Evolutionary conservation across 2,888 invertebrate species (phyloP).

Genomic region (Taphrorychus bicolor): DNA sequence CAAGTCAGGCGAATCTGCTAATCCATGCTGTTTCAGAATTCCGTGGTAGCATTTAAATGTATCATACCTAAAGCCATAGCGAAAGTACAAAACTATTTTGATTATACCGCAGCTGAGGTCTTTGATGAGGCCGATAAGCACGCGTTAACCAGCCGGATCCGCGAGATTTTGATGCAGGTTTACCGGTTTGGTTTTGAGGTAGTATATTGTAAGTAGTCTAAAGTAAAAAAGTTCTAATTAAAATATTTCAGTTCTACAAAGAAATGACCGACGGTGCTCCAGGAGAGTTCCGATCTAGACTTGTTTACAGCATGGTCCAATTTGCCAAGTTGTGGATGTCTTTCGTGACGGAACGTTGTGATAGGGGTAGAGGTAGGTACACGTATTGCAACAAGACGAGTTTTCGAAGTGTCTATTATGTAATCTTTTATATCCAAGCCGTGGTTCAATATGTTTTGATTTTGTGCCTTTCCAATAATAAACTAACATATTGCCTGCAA

Average conservation of each 20-base stretch:
- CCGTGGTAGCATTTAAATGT: conserved; percentile 65
- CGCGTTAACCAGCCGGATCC: conserved; percentile 69
- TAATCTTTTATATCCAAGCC: too few species aligned
- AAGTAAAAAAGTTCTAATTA: not conserved
- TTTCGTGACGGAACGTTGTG: conserved; percentile 85
- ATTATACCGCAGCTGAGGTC: conserved; percentile 62
- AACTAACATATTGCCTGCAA: too few species aligned
- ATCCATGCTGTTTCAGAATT: conserved; percentile 60
- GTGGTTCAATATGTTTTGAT: too few species aligned
- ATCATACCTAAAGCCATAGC: conserved; percentile 66
- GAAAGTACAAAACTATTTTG: conserved; percentile 64
- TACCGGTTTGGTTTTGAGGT: conserved; percentile 92
- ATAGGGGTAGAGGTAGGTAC: conserved; percentile 72
- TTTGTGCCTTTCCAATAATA: too few species aligned
- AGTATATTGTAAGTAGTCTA: conserved; percentile 25
- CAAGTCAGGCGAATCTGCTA: conserved; percentile 14
- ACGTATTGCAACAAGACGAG: too few species aligned
- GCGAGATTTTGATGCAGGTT: conserved; percentile 84
- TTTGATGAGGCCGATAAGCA: conserved; percentile 66
- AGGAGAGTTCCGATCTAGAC: conserved; percentile 56
- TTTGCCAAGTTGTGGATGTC: conserved; percentile 89
- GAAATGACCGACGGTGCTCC: conserved; percentile 73
- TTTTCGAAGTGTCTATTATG: too few species aligned
- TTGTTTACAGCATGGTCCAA: conserved; percentile 69
- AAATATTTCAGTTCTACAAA: conserved; percentile 67